These are phyloP conservation scores for Lacanobia wlatinum DNA, from an alignment of 2,888 invertebrate species.

Conservation along the genomic window DNA sequence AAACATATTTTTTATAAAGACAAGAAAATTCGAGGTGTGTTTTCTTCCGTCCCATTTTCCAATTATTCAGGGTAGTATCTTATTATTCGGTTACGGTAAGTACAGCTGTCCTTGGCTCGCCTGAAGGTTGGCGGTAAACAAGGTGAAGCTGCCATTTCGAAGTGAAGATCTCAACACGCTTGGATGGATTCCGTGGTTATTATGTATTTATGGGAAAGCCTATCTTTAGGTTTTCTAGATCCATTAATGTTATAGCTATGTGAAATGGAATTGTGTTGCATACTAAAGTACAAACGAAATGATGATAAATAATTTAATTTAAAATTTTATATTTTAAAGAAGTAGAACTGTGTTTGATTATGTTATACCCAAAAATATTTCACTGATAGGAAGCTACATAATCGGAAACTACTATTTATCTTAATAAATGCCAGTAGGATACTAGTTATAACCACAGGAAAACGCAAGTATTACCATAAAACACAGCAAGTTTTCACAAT, in stretches of 20 bases:
- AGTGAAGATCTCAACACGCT: background rate
- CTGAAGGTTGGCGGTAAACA: slow-evolving; percentile 40
- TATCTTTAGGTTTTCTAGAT: background rate
- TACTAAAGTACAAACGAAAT: background rate
- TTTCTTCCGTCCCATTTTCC: slow-evolving; percentile 51
- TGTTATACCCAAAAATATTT: too few relatives aligned
- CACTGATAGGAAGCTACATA: background rate
- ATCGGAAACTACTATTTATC: background rate
- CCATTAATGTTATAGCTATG: background rate
- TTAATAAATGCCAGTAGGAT: too few relatives aligned
- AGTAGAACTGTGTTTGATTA: too few relatives aligned
- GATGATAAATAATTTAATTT: too few relatives aligned
- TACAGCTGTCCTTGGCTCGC: slow-evolving; percentile 37
- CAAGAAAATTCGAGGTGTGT: slow-evolving; percentile 28
- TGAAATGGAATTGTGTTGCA: background rate
- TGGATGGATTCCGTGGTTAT: background rate
- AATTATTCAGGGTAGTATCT: slow-evolving; percentile 50
- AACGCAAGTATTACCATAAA: too few relatives aligned
- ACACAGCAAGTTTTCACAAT: background rate
- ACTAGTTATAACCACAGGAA: too few relatives aligned
- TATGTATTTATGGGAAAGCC: background rate
- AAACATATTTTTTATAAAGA: slow-evolving; percentile 33
- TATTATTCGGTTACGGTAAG: slow-evolving; percentile 47
- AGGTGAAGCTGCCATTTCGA: slow-evolving; percentile 26
- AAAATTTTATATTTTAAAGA: too few relatives aligned